Evolutionary conservation across 2,113 vertebrate species (phyloP).

Genomic region (Clarias magur): DNA sequence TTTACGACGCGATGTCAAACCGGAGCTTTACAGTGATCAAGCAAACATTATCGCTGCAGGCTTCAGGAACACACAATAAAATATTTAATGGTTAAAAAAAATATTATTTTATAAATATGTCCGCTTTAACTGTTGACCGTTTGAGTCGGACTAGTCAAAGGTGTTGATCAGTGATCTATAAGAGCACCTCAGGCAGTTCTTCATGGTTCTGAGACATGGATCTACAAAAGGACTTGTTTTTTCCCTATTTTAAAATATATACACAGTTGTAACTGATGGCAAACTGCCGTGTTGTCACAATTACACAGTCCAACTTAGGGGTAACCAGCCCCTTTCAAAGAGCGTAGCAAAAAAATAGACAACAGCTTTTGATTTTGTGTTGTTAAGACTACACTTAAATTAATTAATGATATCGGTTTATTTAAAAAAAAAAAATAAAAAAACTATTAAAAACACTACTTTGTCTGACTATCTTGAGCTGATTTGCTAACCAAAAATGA

Average conservation of each 20-base stretch:
- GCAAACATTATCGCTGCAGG: neutral
- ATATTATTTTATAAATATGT: neutral
- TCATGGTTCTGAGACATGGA: neutral
- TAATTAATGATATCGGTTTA: too few relatives aligned
- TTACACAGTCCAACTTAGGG: constrained; percentile 35
- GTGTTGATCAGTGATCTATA: neutral
- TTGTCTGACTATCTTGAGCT: neutral
- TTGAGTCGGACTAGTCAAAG: neutral
- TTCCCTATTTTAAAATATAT: neutral
- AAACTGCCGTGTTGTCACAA: neutral
- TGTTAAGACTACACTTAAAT: too few relatives aligned
- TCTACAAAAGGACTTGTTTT: neutral
- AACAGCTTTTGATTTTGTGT: neutral
- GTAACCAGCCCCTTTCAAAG: constrained; percentile 67
- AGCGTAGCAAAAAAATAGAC: neutral
- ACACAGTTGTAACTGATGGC: neutral
- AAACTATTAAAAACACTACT: too few relatives aligned
- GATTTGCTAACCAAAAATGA: neutral
- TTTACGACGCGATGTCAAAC: neutral
- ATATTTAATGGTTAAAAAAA: neutral
- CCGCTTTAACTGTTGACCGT: neutral
- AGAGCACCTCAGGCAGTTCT: neutral
- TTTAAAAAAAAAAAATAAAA: too few relatives aligned
- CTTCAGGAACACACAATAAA: neutral
- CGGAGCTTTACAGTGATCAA: neutral